These are phyloP conservation scores for Rotaria macrura DNA, from an alignment of 2,888 invertebrate species.

Conservation along the genomic window DNA sequence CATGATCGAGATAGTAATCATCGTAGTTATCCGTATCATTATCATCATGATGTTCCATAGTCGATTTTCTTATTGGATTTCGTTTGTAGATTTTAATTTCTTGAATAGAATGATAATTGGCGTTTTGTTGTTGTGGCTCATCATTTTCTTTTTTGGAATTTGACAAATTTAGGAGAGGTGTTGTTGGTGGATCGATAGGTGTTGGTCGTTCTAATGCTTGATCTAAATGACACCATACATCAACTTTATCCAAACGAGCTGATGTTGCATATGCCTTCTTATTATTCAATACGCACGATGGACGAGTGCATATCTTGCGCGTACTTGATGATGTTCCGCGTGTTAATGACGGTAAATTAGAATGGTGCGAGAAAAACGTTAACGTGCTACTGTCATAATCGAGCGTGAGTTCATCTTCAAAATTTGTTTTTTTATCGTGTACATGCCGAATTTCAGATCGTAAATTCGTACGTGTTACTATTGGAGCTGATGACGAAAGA, in stretches of 20 bases:
- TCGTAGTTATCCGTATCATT: too few species aligned
- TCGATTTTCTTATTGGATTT: too few species aligned
- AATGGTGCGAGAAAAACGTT: not conserved
- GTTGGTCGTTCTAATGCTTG: not conserved
- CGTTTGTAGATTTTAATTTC: not conserved
- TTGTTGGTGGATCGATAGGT: not conserved
- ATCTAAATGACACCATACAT: not conserved
- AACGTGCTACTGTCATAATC: too few species aligned
- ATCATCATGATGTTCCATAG: too few species aligned
- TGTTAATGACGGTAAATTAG: not conserved
- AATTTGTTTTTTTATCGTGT: not conserved
- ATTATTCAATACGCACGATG: not conserved
- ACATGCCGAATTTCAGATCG: not conserved
- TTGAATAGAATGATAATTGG: too few species aligned
- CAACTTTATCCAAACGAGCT: not conserved
- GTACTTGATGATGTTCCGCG: not conserved
- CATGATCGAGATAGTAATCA: too few species aligned
- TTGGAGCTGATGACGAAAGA: not conserved
- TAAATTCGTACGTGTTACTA: not conserved
- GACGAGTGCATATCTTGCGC: not conserved
- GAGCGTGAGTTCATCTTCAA: not conserved
- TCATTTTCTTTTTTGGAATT: not conserved
- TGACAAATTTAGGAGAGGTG: not conserved
- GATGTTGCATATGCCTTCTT: not conserved
- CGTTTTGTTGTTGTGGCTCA: too few species aligned